phyloP scores from a whole-genome alignment of 37 sponge, comb jelly and placozoan species.

The Ianthella basta region DNA sequence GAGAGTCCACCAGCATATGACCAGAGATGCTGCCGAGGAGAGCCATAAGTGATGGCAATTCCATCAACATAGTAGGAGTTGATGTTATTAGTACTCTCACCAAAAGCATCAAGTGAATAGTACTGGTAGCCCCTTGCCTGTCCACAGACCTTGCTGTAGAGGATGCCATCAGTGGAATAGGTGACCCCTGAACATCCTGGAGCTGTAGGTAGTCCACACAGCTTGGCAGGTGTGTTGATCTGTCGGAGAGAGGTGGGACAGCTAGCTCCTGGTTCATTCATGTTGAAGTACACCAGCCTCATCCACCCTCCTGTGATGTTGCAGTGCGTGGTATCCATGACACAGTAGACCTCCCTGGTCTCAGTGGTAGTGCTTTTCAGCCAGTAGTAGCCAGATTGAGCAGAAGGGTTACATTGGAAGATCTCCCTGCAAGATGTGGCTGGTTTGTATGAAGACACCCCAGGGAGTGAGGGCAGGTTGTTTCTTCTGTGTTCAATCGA shows the following conservation, averaged over 20 bases:
- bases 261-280: constrained; percentile 3
- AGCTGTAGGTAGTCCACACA: background rate
- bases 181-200: background rate
- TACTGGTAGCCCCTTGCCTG: constrained; percentile 23
- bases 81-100: background rate
- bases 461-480: background rate
- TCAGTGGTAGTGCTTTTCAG: background rate
- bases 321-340: background rate
- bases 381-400: constrained; percentile 9
- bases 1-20: constrained; percentile 22
- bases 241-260: constrained; percentile 1
- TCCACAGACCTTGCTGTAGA: constrained; percentile 24
- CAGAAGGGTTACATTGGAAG: background rate
- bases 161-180: background rate
- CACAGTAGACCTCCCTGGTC: background rate
- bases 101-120: constrained; percentile 1
- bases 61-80: constrained; percentile 7
- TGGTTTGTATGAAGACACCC: background rate
- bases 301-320: constrained; percentile 16
- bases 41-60: constrained; percentile 21
- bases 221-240: background rate
- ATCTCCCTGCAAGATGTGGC: constrained; percentile 1
- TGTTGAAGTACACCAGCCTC: constrained; percentile 16
- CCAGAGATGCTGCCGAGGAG: constrained; percentile 21
- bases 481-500: background rate